Evolutionary conservation across 1,140 invertebrate species (phyloP), one percentile per base, ranked within the genome.

Genomic region (Diorhabda elongata): DNA sequence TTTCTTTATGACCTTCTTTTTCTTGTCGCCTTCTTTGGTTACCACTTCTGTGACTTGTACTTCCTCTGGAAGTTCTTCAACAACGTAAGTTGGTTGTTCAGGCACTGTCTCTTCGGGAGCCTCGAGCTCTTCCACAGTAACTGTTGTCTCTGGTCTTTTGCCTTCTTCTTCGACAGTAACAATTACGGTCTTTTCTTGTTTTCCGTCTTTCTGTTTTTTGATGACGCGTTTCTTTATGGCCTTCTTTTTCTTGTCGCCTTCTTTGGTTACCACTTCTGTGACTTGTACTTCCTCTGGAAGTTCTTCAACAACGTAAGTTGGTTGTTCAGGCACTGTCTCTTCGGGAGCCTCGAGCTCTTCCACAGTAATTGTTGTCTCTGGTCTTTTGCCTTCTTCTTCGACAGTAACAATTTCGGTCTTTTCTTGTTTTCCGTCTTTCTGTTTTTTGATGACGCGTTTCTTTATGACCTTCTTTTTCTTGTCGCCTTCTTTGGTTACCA

Each of bases 281-380:
- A 63, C 3, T 60, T 59, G 63, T 42, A 67, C 65, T 67, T 71
- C 70, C 69, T 67, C 69, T 0, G 75, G 74, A n/a, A 73, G 41
- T 74, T 70, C 63, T 71, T 73, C 69, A 41, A 73, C 60, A 5
- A 4, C 7, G 2, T 11, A 11, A 26, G 9, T 11, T 41, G 59
- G 44, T 42, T 71, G 44, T 61, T 68, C 42, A 67, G 75, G 52
- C 42, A 73, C 76, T 70, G 3, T 66, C 67, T 44, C 41, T 56
- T 68, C 44, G 8, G 61, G 57, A 5, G 41, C 11, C n/a, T 58
- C 45, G 8, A 66, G 42, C 61, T 79, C 77, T 2, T 79, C 81
- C 5, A 82, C 79, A 69, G 77, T 76, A 60, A 81, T 78, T 42
- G 81, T 80, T 45, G 80, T 78, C 69, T 82, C 74, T 9, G 80